phyloP scores from a whole-genome alignment of 92 coral and sea anemone species.

The Meandrina meandrites region DNA sequence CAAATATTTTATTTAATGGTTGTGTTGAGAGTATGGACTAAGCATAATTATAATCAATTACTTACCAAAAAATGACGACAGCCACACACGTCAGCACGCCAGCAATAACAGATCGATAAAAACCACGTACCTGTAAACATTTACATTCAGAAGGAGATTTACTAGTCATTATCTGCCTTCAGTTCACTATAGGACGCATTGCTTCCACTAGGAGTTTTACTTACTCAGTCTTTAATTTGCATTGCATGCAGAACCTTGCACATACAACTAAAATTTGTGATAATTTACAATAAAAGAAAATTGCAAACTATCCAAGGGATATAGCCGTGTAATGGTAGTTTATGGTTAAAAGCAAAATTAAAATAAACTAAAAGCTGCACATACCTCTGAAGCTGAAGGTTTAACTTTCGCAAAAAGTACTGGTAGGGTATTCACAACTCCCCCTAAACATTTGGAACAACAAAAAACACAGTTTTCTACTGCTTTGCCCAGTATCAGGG shows the following conservation, averaged over 20 bases:
- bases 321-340: not conserved
- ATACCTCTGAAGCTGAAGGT: constrained; percentile 46
- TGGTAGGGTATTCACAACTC: constrained; percentile 52
- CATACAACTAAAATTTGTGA: not conserved
- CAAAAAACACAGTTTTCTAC: not conserved
- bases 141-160: not conserved
- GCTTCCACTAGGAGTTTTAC: too few relatives aligned
- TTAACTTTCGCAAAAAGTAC: constrained; percentile 51
- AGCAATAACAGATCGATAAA: constrained; percentile 46
- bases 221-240: not conserved
- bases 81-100: constrained; percentile 43
- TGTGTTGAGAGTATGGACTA: too few relatives aligned
- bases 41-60: too few relatives aligned
- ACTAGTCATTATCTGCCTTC: too few relatives aligned
- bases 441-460: constrained; percentile 23
- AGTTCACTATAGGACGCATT: too few relatives aligned
- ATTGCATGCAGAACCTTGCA: not conserved
- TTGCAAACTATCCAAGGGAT: not conserved
- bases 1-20: too few relatives aligned
- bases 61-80: constrained; percentile 53
- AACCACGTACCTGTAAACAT: constrained; percentile 35
- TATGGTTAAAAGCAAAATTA: not conserved
- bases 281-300: too few relatives aligned
- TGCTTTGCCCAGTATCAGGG: too few relatives aligned
- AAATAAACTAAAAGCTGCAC: not conserved